phyloP scores from a whole-genome alignment of 1,140 invertebrate species.

The Papilio polyxenes region DNA sequence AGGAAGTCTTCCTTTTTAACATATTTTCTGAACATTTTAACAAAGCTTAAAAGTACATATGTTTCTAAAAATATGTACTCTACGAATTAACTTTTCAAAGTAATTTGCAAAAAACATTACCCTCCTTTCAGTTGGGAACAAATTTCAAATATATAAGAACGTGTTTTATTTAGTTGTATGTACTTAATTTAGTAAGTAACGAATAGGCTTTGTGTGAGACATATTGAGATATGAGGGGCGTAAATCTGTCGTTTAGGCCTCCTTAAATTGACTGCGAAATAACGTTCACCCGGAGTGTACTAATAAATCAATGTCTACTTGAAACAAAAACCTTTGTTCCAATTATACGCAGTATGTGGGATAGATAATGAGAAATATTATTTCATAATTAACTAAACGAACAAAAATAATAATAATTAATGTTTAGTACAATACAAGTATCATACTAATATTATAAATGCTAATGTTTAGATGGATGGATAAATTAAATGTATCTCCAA shows the following conservation, averaged over 20 bases:
- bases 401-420: too few species aligned
- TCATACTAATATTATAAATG: too few species aligned
- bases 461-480: too few species aligned
- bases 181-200: conserved; percentile 36
- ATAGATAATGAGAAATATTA: background rate
- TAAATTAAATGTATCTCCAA: too few species aligned
- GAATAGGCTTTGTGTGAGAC: conserved; percentile 14
- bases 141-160: background rate
- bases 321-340: background rate
- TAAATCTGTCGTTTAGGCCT: conserved; percentile 33
- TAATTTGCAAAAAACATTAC: background rate
- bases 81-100: too few species aligned
- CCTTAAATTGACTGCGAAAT: conserved; percentile 19
- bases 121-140: background rate
- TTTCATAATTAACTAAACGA: background rate
- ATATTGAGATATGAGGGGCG: conserved; percentile 35
- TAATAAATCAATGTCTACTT: conserved; percentile 12
- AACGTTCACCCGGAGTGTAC: background rate
- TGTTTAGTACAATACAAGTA: too few species aligned
- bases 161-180: background rate
- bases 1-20: too few species aligned
- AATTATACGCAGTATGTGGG: background rate
- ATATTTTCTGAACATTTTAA: too few species aligned
- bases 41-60: too few species aligned
- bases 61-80: too few species aligned